Percentiles rank a stretch among this genome's conserved stretches.
These are phyloP conservation scores for Hemaris fuciformis DNA, from an alignment of 2,888 invertebrate genomes.

Conservation along the genomic window DNA sequence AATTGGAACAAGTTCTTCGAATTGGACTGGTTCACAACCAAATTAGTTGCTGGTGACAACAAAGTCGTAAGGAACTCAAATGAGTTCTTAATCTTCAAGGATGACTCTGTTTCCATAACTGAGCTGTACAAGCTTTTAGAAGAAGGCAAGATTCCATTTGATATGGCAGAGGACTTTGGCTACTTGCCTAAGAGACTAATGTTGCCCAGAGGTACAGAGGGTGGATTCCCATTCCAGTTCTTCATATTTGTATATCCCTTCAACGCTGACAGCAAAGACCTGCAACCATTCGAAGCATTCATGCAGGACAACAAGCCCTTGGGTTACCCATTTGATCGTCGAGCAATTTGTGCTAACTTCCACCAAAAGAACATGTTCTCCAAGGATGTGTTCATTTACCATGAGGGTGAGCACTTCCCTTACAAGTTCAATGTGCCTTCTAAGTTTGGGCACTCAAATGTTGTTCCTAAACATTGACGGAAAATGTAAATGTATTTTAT, in stretches of 20 bases:
- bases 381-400: constrained; percentile 80
- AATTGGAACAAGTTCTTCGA: constrained; percentile 83
- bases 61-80: constrained; percentile 84
- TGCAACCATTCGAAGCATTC: constrained; percentile 44
- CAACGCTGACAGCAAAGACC: constrained; percentile 58
- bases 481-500: constrained; percentile 30
- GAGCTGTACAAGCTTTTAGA: constrained; percentile 82
- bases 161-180: constrained; percentile 78
- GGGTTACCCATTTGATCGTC: constrained; percentile 83
- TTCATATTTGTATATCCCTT: constrained; percentile 83
- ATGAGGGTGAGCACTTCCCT: constrained; percentile 62
- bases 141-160: constrained; percentile 74
- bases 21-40: constrained; percentile 82
- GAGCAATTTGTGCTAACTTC: constrained; percentile 65
- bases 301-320: constrained; percentile 75
- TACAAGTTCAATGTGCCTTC: constrained; percentile 49
- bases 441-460: constrained; percentile 35
- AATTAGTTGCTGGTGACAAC: constrained; percentile 84
- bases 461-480: constrained; percentile 42
- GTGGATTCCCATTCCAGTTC: constrained; percentile 85
- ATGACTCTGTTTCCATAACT: constrained; percentile 83
- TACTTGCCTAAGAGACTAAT: constrained; percentile 86
- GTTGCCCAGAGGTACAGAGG: constrained; percentile 86
- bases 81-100: constrained; percentile 82
- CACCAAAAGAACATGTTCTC: constrained; percentile 82